Conservation (phyloP, 2,888 invertebrate genomes). For the Polydrusus pterygomalis region DNA sequence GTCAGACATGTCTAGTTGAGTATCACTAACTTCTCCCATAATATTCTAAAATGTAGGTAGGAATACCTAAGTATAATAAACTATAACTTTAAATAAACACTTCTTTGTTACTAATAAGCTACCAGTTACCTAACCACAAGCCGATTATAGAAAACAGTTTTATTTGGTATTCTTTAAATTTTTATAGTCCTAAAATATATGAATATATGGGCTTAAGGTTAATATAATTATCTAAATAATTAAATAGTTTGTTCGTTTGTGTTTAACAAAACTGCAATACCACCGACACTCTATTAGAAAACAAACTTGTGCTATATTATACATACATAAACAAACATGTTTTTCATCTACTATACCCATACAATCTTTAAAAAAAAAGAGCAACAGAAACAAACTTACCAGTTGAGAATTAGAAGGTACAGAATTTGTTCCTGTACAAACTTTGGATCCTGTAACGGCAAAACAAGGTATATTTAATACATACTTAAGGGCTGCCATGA, state of each 20-base stretch:
- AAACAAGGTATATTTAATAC: constrained; percentile 23
- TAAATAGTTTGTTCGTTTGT: no score
- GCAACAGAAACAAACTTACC: constrained; percentile 17
- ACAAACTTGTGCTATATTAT: background rate
- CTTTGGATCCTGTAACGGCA: constrained; percentile 29
- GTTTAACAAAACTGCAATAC: no score
- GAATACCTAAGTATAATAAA: background rate
- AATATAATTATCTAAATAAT: no score
- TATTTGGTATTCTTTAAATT: no score
- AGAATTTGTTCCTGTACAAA: constrained; percentile 10
- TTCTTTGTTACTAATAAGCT: no score
- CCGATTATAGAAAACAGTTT: no score
- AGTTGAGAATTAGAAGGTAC: constrained; percentile 19
- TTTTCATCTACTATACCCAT: background rate
- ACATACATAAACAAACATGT: background rate
- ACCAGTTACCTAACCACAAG: no score
- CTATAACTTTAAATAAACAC: background rate
- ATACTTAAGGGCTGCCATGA: background rate
- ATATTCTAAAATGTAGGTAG: constrained; percentile 18
- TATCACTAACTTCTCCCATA: constrained; percentile 53
- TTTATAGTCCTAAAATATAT: no score
- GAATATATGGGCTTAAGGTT: no score
- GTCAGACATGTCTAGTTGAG: constrained; percentile 42
- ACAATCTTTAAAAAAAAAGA: background rate
- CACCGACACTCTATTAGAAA: no score